These are phyloP conservation scores for Drosophila diplacantha DNA, from an alignment of 2,888 invertebrate species.

Conservation along the genomic window DNA sequence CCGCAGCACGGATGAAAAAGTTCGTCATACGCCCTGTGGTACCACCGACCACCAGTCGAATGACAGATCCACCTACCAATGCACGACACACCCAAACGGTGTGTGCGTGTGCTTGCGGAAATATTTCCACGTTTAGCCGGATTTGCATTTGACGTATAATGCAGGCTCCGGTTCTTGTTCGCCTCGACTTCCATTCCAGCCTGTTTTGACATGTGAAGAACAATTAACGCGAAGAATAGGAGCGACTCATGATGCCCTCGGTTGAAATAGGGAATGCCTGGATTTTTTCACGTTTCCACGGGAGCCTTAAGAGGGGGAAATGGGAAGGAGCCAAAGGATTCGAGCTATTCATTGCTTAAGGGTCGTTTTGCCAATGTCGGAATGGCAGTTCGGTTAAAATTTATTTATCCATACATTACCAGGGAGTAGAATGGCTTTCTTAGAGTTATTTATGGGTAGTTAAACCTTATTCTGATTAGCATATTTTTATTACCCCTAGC, in stretches of 20 bases:
- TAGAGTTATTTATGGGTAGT: background rate
- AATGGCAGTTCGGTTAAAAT: constrained; percentile 12
- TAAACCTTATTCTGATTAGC: background rate
- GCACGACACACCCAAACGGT: constrained; percentile 43
- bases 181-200: constrained; percentile 15
- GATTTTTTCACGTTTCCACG: constrained; percentile 56
- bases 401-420: constrained; percentile 7
- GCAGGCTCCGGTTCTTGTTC: constrained; percentile 15
- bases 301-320: constrained; percentile 4
- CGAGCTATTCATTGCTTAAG: constrained; percentile 26
- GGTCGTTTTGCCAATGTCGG: constrained; percentile 9
- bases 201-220: constrained; percentile 54
- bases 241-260: constrained; percentile 57
- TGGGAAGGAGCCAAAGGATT: constrained; percentile 19
- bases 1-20: constrained; percentile 23
- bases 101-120: constrained; percentile 18
- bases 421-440: background rate
- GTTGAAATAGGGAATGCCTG: constrained; percentile 46
- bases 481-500: background rate
- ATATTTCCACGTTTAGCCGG: constrained; percentile 64
- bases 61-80: constrained; percentile 57
- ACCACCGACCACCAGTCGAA: constrained; percentile 43
- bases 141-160: constrained; percentile 48
- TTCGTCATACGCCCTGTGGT: constrained; percentile 55
- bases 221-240: constrained; percentile 62